These are phyloP conservation scores for Thamnophis sirtalis DNA, from an alignment of 2,113 vertebrate genomes.

Conservation along the genomic window DNA sequence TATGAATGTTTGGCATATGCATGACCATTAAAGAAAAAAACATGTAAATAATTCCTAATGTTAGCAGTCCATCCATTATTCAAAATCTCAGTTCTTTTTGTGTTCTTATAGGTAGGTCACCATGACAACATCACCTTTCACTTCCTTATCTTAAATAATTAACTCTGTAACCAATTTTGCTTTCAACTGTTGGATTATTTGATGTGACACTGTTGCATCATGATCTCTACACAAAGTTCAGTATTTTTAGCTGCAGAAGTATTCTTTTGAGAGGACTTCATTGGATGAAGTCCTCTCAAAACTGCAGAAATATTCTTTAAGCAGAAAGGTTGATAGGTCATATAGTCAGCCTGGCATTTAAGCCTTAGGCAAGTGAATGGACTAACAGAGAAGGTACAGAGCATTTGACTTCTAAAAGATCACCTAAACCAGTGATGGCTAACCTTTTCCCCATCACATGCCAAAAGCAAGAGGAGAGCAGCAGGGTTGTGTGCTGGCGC, in stretches of 20 bases:
- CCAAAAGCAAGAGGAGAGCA: no score
- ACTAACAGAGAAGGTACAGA: not conserved
- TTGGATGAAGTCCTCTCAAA: not conserved
- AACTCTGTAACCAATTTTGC: slow-evolving; percentile 50
- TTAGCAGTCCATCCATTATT: slow-evolving; percentile 65
- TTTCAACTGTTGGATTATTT: slow-evolving; percentile 36
- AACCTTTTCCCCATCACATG: no score
- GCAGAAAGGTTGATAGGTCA: not conserved
- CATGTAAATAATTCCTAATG: slow-evolving; percentile 57
- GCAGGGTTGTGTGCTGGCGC: no score
- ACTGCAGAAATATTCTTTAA: not conserved
- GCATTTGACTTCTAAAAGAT: not conserved
- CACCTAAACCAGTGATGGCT: no score
- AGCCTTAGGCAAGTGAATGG: not conserved
- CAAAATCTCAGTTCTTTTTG: slow-evolving; percentile 46
- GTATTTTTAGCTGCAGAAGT: not conserved
- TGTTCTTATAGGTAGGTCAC: slow-evolving; percentile 51
- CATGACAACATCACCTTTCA: slow-evolving; percentile 58
- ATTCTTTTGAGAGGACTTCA: no score
- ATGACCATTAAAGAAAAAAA: slow-evolving; percentile 45
- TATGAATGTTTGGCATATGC: slow-evolving; percentile 37
- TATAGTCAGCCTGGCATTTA: not conserved
- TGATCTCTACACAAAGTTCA: not conserved
- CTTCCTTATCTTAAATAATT: slow-evolving; percentile 42
- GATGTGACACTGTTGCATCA: slow-evolving; percentile 18